Conservation (phyloP, 2,797 vertebrate species). For the Rhynchonycteris naso region DNA sequence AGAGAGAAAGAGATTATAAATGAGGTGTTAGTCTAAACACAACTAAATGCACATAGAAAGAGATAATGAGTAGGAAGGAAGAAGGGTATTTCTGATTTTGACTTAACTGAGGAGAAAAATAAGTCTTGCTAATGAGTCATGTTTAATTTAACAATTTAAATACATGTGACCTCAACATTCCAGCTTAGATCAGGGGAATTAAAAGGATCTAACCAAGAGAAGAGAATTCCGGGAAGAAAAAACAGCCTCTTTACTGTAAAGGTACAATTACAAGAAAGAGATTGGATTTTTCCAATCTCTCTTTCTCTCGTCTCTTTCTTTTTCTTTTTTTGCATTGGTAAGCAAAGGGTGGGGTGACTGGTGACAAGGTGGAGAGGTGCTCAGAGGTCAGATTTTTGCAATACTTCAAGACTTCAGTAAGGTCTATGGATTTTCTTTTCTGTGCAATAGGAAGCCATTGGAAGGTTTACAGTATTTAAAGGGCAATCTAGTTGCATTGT, state of each 20-base stretch:
- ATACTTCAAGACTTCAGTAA: not conserved
- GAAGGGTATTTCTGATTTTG: not conserved
- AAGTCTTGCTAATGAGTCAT: not conserved
- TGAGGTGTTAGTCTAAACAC: not conserved
- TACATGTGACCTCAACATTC: constrained; percentile 12
- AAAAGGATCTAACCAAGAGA: not conserved
- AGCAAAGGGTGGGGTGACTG: not conserved
- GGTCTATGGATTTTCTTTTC: not conserved
- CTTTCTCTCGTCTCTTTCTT: too few relatives aligned
- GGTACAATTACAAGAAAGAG: not conserved
- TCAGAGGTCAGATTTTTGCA: not conserved
- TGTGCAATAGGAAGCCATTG: not conserved
- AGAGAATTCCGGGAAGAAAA: not conserved
- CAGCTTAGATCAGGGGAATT: not conserved
- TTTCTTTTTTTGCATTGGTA: too few relatives aligned
- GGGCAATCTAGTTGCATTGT: not conserved
- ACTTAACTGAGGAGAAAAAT: constrained; percentile 2
- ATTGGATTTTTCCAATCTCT: not conserved
- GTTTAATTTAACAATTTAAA: constrained; percentile 33
- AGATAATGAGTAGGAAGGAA: not conserved
- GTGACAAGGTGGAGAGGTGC: not conserved
- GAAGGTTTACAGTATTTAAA: not conserved
- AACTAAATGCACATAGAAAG: not conserved
- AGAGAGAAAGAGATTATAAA: not conserved
- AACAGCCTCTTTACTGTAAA: not conserved